Evolutionary conservation across 2,888 invertebrate species (phyloP).

Genomic region (Drosophila longiperda): DNA sequence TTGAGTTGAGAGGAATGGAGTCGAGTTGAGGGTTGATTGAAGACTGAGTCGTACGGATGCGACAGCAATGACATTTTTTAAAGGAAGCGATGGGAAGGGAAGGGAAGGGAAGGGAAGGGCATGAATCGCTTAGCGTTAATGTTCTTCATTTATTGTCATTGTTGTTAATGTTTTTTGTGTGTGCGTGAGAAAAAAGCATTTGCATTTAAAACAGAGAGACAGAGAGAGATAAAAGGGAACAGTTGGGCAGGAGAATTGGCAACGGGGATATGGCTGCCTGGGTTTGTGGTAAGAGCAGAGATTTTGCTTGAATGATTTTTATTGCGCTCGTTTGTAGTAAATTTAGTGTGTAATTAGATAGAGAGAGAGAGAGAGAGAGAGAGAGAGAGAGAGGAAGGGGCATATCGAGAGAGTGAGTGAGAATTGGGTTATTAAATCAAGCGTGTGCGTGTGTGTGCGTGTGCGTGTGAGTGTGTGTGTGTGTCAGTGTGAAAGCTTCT

Average conservation of each 20-base stretch:
- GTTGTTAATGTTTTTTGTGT: slow-evolving; percentile 68
- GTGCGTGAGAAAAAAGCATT: slow-evolving; percentile 77
- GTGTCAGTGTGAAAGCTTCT: slow-evolving; percentile 20
- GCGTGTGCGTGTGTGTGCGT: slow-evolving; percentile 14
- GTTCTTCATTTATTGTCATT: slow-evolving; percentile 79
- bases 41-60: slow-evolving; percentile 13
- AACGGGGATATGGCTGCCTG: slow-evolving; percentile 20
- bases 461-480: not conserved
- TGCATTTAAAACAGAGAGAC: slow-evolving; percentile 63
- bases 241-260: not conserved
- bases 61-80: slow-evolving; percentile 8
- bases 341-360: slow-evolving; percentile 77
- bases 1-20: not conserved
- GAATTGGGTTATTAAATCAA: slow-evolving; percentile 56
- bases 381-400: not conserved
- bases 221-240: too few relatives aligned
- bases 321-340: slow-evolving; percentile 79
- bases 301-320: slow-evolving; percentile 81
- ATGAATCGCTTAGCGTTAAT: slow-evolving; percentile 74
- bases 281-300: slow-evolving; percentile 60
- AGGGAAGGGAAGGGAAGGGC: not conserved
- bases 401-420: not conserved
- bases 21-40: slow-evolving; percentile 7
- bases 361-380: not conserved
- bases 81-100: not conserved